Evolutionary conservation across 2,797 vertebrate genomes (phyloP).

Genomic region (Paramormyrops hopkinsi): DNA sequence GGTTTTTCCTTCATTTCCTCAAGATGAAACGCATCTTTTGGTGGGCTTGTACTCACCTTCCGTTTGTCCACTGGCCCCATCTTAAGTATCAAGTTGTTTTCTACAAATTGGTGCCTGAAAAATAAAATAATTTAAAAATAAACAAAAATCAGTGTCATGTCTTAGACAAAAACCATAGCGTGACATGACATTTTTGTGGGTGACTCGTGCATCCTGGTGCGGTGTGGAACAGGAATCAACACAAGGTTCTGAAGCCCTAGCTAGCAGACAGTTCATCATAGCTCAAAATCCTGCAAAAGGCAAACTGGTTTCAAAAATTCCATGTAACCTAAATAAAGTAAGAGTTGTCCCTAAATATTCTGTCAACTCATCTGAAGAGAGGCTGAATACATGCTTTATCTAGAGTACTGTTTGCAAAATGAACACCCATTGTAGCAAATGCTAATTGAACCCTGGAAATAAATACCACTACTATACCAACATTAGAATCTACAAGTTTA

Average conservation of each 20-base stretch:
- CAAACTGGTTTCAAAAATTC: neutral
- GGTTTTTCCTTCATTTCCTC: neutral
- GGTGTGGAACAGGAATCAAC: neutral
- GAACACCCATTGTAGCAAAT: neutral
- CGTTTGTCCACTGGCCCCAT: slow-evolving; percentile 99
- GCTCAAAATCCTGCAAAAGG: neutral
- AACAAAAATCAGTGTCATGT: neutral
- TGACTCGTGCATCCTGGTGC: neutral
- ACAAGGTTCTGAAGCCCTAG: neutral
- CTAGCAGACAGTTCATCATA: neutral
- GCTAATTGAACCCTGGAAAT: neutral
- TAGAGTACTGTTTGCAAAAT: neutral
- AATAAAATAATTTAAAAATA: neutral
- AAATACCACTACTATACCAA: neutral
- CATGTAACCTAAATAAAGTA: neutral
- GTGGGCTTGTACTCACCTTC: slow-evolving; percentile 68
- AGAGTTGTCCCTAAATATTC: neutral
- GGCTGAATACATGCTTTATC: neutral
- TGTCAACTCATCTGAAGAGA: neutral
- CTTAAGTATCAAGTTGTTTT: slow-evolving; percentile 98
- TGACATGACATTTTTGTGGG: neutral
- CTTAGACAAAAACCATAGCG: neutral
- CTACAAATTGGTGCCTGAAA: slow-evolving; percentile 96
- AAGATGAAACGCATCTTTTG: neutral
- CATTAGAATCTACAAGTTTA: neutral